phyloP scores from a whole-genome alignment of 2,888 invertebrate species.

The Synergus gifuensis region DNA sequence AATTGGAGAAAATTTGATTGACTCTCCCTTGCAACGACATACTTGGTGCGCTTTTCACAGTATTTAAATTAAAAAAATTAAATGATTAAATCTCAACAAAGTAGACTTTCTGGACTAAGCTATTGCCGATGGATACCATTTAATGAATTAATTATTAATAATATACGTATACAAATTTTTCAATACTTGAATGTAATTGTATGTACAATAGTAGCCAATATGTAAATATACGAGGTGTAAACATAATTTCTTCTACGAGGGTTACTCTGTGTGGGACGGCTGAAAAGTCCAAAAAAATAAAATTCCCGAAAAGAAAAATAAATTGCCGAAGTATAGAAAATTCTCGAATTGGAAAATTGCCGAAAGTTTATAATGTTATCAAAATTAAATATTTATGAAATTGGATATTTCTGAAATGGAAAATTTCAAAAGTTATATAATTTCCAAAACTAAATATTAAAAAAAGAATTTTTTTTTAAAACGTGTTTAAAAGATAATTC shows the following conservation, averaged over 20 bases:
- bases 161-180: constrained; percentile 59
- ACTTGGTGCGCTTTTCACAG: constrained; percentile 3
- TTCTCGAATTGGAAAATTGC: no score
- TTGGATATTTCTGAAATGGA: no score
- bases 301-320: no score
- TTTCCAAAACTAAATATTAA: no score
- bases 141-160: constrained; percentile 52
- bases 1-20: neutral
- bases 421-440: no score
- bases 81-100: constrained; percentile 4
- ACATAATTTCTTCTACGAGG: constrained; percentile 58
- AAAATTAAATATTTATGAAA: no score
- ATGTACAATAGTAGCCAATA: constrained; percentile 61
- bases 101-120: constrained; percentile 63
- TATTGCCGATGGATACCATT: constrained; percentile 62
- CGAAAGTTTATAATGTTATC: no score
- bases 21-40: constrained; percentile 16
- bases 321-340: no score
- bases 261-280: constrained; percentile 32
- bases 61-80: constrained; percentile 40
- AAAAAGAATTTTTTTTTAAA: no score
- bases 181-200: constrained; percentile 64
- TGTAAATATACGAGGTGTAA: constrained; percentile 65
- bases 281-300: no score
- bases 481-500: no score